phyloP scores from a whole-genome alignment of 2,888 invertebrate genomes.

The Hecatera dysodea region DNA sequence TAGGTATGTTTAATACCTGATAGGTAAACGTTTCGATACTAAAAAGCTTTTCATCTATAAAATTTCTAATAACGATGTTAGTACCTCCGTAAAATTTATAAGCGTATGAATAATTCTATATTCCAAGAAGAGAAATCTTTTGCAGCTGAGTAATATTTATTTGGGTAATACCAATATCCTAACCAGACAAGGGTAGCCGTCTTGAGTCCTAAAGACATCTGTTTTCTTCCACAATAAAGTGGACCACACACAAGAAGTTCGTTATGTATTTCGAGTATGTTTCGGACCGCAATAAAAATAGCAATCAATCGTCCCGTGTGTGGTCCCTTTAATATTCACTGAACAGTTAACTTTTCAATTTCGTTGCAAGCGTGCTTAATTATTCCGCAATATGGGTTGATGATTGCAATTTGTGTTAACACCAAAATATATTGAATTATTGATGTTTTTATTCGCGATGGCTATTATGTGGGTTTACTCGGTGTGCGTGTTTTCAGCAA shows the following conservation, averaged over 20 bases:
- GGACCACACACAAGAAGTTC: not conserved
- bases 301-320: conserved; percentile 34
- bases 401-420: conserved; percentile 35
- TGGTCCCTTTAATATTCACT: conserved; percentile 42
- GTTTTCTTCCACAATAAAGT: conserved; percentile 30
- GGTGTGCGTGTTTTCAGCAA: conserved; percentile 8
- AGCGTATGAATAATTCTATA: conserved; percentile 17
- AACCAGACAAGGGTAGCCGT: conserved; percentile 30
- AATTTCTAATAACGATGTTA: conserved; percentile 5
- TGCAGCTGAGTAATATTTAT: conserved; percentile 33
- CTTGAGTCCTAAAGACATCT: conserved; percentile 26
- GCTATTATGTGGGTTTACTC: not conserved
- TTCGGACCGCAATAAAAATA: conserved; percentile 36
- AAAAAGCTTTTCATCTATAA: conserved; percentile 12
- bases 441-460: not conserved
- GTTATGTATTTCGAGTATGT: conserved; percentile 25
- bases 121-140: conserved; percentile 26
- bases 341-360: conserved; percentile 49
- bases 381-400: conserved; percentile 33
- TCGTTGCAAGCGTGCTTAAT: conserved; percentile 20
- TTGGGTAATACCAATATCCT: conserved; percentile 30
- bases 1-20: not conserved
- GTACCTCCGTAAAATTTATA: not conserved
- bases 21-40: not conserved
- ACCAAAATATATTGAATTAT: conserved; percentile 5